Percentiles rank a stretch among this genome's conserved stretches.
Conservation (phyloP, 1,140 invertebrate genomes). For the Portunus trituberculatus region DNA sequence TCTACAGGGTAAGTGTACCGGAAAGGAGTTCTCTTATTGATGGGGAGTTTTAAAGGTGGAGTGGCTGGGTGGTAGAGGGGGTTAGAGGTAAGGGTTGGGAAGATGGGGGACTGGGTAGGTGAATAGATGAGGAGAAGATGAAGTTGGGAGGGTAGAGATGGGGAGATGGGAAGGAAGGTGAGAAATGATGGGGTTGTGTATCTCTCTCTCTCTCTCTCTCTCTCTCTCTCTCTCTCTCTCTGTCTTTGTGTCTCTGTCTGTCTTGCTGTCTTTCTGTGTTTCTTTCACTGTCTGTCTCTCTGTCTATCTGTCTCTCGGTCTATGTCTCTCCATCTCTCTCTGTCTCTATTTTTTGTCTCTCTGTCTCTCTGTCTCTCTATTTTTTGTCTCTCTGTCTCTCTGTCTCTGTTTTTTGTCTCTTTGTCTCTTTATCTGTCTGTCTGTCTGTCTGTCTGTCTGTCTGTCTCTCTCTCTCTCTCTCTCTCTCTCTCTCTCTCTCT, state of each 20-base stretch:
- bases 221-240: neutral
- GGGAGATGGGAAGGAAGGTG: neutral
- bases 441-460: neutral
- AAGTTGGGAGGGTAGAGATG: neutral
- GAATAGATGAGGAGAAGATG: neutral
- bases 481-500: constrained; percentile 10
- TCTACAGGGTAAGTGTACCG: neutral
- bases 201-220: neutral
- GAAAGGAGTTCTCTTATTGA: neutral
- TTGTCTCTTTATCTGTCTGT: neutral
- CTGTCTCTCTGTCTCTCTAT: too few species aligned
- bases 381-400: neutral
- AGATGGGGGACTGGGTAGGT: neutral
- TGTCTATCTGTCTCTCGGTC: too few species aligned
- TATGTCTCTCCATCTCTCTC: neutral
- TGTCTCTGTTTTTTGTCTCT: too few species aligned
- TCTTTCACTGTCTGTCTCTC: neutral
- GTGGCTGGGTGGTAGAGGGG: neutral
- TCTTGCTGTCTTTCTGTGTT: neutral
- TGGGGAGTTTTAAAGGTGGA: neutral
- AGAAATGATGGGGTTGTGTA: neutral
- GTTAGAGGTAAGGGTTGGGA: neutral
- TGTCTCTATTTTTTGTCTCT: too few species aligned
- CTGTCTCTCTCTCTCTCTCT: constrained; percentile 9
- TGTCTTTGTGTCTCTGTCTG: neutral